A percentile compares a stretch with the other conserved stretches of the same genome.
Conservation (phyloP, 2,888 invertebrate species). For the Ischnura elegans region DNA sequence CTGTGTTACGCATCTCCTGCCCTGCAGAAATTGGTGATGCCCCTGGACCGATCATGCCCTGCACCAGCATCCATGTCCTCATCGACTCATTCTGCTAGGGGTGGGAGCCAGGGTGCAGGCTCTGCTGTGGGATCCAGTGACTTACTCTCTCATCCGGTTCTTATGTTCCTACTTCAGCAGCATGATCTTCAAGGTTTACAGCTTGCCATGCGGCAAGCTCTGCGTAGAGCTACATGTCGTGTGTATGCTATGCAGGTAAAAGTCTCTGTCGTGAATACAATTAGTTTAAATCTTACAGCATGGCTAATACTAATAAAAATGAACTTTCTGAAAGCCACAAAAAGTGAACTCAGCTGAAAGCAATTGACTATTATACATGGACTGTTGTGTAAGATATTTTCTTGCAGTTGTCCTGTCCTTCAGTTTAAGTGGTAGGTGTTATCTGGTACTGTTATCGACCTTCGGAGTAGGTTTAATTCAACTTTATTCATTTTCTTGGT, state of each 20-base stretch:
- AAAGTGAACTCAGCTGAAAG: no score
- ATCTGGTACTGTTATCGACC: no score
- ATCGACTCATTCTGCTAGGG: slow-evolving; percentile 51
- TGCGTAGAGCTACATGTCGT: slow-evolving; percentile 85
- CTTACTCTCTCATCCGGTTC: slow-evolving; percentile 89
- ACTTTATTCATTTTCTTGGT: no score
- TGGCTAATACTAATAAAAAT: no score
- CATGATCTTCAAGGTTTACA: slow-evolving; percentile 92
- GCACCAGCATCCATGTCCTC: slow-evolving; percentile 45
- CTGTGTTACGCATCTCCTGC: slow-evolving; percentile 94
- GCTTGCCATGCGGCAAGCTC: slow-evolving; percentile 92
- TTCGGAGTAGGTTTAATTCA: no score
- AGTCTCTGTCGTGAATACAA: neutral
- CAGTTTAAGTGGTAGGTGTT: no score
- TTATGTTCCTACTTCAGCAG: slow-evolving; percentile 91
- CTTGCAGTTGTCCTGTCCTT: no score
- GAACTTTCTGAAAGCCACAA: no score
- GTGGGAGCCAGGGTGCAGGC: slow-evolving; percentile 76
- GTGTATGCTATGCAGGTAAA: slow-evolving; percentile 92
- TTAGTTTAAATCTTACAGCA: no score
- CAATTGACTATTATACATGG: no score
- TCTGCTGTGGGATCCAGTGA: slow-evolving; percentile 79
- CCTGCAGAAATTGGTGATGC: slow-evolving; percentile 87
- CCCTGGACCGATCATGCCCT: slow-evolving; percentile 81
- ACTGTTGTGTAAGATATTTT: no score